A percentile compares a stretch with the other conserved stretches of the same genome.
phyloP scores from a whole-genome alignment of 2,888 invertebrate genomes.

The Hemicrepidius hirtus region DNA sequence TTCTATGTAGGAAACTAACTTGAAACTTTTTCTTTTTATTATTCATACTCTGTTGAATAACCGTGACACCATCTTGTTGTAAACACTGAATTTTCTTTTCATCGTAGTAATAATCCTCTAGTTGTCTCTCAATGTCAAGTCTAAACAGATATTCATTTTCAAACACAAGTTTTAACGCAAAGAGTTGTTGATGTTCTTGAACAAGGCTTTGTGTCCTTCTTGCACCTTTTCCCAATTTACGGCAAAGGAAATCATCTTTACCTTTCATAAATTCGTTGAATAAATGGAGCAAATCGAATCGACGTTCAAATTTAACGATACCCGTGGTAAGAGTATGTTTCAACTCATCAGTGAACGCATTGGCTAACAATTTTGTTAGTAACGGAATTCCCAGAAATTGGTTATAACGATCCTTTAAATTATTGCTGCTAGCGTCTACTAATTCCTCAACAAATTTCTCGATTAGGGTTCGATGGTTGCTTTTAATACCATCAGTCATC shows the following conservation, averaged over 20 bases:
- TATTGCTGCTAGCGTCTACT: background rate
- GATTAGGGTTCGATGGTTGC: too few relatives aligned
- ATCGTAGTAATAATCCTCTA: constrained; percentile 22
- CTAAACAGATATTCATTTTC: background rate
- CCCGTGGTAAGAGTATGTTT: background rate
- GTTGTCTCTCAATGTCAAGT: constrained; percentile 4
- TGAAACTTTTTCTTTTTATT: constrained; percentile 9
- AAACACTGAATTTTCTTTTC: constrained; percentile 12
- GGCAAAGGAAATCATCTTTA: constrained; percentile 16
- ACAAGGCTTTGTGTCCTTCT: background rate
- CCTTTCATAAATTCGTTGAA: background rate
- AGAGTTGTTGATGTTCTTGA: constrained; percentile 23
- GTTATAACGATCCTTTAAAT: background rate
- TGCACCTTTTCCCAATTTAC: background rate
- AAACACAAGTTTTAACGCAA: constrained; percentile 7
- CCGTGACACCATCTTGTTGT: constrained; percentile 25
- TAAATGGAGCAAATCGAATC: constrained; percentile 28
- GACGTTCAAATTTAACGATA: background rate
- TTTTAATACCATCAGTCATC: background rate
- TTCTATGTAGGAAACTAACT: constrained; percentile 33
- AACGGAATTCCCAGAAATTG: constrained; percentile 28
- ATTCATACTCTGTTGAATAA: background rate
- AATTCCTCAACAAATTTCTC: constrained; percentile 8
- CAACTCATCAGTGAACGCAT: constrained; percentile 10
- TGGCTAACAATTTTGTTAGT: constrained; percentile 12